Conservation (phyloP, 2,797 vertebrate species). For the Pyrocephalus nanus region DNA sequence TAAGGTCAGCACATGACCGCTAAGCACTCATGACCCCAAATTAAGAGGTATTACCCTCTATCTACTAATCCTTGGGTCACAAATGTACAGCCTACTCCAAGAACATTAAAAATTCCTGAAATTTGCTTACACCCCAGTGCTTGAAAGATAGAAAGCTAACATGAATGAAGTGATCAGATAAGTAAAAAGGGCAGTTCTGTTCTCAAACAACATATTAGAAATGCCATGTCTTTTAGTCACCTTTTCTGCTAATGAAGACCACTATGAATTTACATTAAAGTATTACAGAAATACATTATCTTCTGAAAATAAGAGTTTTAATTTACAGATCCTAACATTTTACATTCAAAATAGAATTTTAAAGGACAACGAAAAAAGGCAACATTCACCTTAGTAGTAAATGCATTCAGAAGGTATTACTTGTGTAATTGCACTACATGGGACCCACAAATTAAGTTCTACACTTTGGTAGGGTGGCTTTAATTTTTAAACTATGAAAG, state of each 20-base stretch:
- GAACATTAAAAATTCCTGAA: conserved; percentile 68
- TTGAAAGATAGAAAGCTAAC: conserved; percentile 54
- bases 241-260: not conserved
- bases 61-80: conserved; percentile 66
- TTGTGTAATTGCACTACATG: not conserved
- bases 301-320: not conserved
- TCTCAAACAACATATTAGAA: not conserved
- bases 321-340: not conserved
- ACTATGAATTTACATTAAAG: not conserved
- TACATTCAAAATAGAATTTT: not conserved
- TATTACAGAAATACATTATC: not conserved
- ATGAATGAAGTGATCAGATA: conserved; percentile 43
- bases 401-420: not conserved
- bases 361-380: not conserved
- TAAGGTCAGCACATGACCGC: conserved; percentile 53
- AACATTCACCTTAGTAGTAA: not conserved
- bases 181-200: not conserved
- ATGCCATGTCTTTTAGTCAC: not conserved
- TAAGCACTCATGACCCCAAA: conserved; percentile 63
- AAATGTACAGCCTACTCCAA: conserved; percentile 53
- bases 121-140: conserved; percentile 64
- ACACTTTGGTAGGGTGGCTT: not conserved
- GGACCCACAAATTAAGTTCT: not conserved
- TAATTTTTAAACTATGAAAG: not conserved
- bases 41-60: conserved; percentile 64